Base-by-base conservation (phyloP, 2,888 invertebrate genomes). In the Amphiduros pacificus region DNA sequence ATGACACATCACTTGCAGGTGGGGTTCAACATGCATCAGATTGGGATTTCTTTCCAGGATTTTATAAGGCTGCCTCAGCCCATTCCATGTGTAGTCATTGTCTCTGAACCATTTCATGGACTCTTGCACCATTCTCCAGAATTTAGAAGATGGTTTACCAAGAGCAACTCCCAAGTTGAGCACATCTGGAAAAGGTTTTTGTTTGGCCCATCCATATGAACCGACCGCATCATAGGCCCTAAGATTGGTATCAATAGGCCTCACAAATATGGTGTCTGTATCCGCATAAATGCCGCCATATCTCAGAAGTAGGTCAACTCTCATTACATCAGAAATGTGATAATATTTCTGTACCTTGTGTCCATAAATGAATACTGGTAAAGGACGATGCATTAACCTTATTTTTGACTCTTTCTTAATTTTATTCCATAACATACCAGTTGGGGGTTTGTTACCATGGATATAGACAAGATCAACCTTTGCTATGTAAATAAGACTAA, bases 231-330 rank as follows among this genome's bases (percentile, higher is more conserved):
- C 77, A 67, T 74, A 74, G 9, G 58, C 63, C n/a, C 73, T 60
- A 14, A 70, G 70, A 27, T 64, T 41, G 5, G 51, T 29, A 36
- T 66, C 66, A 11, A 71, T 57, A 3, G 67, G 66, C 51, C 69
- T 71, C 9, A 78, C 66, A 71, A 78, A 78, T 2, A 77, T 60
- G 1, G 72, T 74, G 62, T 80, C 80, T 69, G 77, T 78, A 60
- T 80, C 80, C 52, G 75, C 66, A 59, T 79, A 80, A 14, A 80
- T 73, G 17, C 80, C 80, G 32, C 80, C 80, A 62, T 78, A 78
- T 63, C 75, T 76, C 20, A 74, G 64, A 60, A 80, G 67, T 41
- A 77, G 70, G 51, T 80, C 78, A 1, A 77, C 77, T 27, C 80
- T 60, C 48, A 77, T 73, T 2, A 80, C 67, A 65, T 80, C 80